Evolutionary conservation across 2,888 invertebrate species (phyloP).

Genomic region (Archaeoteleia sp.): DNA sequence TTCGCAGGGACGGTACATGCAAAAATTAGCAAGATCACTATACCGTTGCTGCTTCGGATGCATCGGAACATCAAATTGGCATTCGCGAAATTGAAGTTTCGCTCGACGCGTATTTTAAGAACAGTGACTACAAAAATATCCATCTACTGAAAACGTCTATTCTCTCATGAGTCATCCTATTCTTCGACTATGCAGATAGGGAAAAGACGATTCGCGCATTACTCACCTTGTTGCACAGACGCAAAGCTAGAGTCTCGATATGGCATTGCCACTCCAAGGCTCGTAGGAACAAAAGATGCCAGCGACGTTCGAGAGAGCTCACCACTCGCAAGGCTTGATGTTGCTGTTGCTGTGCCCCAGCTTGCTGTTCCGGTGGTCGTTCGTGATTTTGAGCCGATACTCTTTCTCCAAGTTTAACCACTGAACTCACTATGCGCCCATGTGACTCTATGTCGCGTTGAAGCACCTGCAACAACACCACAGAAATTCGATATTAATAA

Average conservation of each 20-base stretch:
- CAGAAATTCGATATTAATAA: conserved; percentile 30
- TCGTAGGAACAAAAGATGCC: conserved; percentile 91
- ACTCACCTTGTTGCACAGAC: conserved; percentile 80
- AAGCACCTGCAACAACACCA: conserved; percentile 82
- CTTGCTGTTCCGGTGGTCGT: conserved; percentile 64
- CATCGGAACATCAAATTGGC: no score
- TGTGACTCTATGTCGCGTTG: conserved; percentile 95
- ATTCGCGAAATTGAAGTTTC: no score
- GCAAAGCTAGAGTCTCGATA: conserved; percentile 86
- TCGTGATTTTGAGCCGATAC: conserved; percentile 67
- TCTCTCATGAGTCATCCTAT: conserved; percentile 17
- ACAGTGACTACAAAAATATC: no score
- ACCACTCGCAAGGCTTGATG: conserved; percentile 77
- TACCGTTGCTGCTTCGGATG: no score
- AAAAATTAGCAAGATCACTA: no score
- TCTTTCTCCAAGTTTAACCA: conserved; percentile 85
- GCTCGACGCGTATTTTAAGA: no score
- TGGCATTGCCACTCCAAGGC: conserved; percentile 95
- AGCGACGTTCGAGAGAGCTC: conserved; percentile 87
- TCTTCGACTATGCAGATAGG: conserved; percentile 11
- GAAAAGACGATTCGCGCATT: conserved; percentile 31
- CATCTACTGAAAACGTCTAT: conserved; percentile 10
- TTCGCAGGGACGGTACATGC: no score
- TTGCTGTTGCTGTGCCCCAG: conserved; percentile 59
- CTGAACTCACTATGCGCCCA: conserved; percentile 87